Evolutionary conservation across 2,113 vertebrate genomes (phyloP), one percentile per base, ranked within the genome.

Genomic region (Sylvietta virens): DNA sequence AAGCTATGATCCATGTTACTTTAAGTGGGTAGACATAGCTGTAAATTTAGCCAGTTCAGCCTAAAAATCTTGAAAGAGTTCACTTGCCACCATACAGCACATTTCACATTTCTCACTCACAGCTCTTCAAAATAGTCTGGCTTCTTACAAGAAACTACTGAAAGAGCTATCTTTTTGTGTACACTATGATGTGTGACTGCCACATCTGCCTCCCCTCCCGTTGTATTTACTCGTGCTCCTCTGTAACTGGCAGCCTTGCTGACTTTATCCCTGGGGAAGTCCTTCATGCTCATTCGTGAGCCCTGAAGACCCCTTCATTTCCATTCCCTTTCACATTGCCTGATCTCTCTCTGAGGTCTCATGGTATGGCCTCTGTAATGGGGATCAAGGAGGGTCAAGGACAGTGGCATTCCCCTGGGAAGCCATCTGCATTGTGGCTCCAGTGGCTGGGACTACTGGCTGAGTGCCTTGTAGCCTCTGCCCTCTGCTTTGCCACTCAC

Each of bases 351-450:
- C 64, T 0, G 14, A 88, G 85, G 67, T 83, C 79, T 94, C 1
- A 0, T 71, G 71, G 7, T 79, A 31, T 57, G 47, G 64, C 76
- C 51, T 65, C 57, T 0, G 1, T 80, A 85, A 90, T 73, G 56
- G 44, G 74, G 78, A 88, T 96, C 81, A 86, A 93, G 92, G 67
- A 90, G 92, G 76, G 81, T 94, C 82, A 80, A 95, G 94, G 90
- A 77, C 71, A 58, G 47, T 56, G 47, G 9, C n/a, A 17, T 74
- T 92, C 85, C 40, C 28, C 31, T 40, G 65, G 81, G 79, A 73
- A 83, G 31, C 73, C 61, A n/a, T 65, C 54, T 62, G 54, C 28
- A 6, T 42, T 7, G 3, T 88, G 72, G 6, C 90, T 89, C 2
- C 21, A 10, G 72, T 69, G 72, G n/a, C 72, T 69, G 31, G 47